Conservation (phyloP, 2,888 invertebrate genomes). For the Seladonia tumulorum region DNA sequence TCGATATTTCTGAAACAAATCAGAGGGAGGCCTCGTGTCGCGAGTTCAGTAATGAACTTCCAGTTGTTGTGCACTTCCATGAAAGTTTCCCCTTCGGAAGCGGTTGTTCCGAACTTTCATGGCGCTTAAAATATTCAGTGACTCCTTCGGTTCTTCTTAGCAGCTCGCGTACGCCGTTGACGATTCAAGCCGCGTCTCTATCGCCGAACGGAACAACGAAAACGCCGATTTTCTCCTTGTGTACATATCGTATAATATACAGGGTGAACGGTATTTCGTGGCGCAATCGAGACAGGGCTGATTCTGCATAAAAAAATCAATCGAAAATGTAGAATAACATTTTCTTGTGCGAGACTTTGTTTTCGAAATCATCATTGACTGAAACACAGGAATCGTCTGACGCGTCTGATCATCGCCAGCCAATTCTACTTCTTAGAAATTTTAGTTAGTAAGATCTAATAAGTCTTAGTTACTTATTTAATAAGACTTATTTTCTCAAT, state of each 20-base stretch:
- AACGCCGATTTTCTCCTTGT: neutral
- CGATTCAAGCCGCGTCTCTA: slow-evolving; percentile 20
- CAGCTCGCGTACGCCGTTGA: neutral
- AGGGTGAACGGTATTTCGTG: neutral
- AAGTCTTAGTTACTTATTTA: too few species aligned
- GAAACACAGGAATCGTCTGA: too few species aligned
- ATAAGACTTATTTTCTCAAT: too few species aligned
- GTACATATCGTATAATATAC: neutral
- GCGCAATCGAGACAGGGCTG: too few species aligned
- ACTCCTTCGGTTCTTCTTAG: slow-evolving; percentile 5
- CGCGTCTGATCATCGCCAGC: too few species aligned
- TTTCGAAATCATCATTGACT: too few species aligned
- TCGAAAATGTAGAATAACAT: too few species aligned
- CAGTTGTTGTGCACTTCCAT: slow-evolving; percentile 26
- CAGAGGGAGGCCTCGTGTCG: neutral
- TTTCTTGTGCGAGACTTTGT: too few species aligned
- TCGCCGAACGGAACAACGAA: neutral
- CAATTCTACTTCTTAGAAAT: too few species aligned
- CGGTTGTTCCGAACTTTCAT: slow-evolving; percentile 27
- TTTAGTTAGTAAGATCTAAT: too few species aligned
- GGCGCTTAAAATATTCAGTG: slow-evolving; percentile 25
- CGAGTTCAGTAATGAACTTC: slow-evolving; percentile 22
- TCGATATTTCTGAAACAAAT: slow-evolving; percentile 56
- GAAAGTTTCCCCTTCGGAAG: slow-evolving; percentile 23
- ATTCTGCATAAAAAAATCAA: too few species aligned